A percentile compares a stretch with the other conserved stretches of the same genome.
These are phyloP conservation scores for Carassius gibelio DNA, from an alignment of 2,113 vertebrate genomes.

Conservation along the genomic window DNA sequence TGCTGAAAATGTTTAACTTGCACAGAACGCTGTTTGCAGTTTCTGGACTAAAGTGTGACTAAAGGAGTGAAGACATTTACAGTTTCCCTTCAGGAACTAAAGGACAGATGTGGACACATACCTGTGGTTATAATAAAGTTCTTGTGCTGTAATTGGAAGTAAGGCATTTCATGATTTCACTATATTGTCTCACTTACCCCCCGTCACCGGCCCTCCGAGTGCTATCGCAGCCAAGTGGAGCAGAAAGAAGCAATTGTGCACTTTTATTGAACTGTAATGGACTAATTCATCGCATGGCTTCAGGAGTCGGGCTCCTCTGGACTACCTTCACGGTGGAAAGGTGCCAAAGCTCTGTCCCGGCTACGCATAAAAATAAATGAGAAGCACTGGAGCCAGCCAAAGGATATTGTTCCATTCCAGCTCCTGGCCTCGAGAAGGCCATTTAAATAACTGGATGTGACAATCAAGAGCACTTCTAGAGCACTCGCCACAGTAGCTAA, in stretches of 20 bases:
- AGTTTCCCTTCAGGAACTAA: conserved; percentile 54
- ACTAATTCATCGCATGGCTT: conserved; percentile 73
- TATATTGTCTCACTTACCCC: conserved; percentile 56
- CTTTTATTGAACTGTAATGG: conserved; percentile 71
- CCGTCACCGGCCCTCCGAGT: not conserved
- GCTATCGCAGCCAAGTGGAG: conserved; percentile 46
- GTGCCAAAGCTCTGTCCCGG: conserved; percentile 66
- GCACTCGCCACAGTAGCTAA: conserved; percentile 60
- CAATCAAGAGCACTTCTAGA: conserved; percentile 71
- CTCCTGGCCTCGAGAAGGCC: conserved; percentile 72
- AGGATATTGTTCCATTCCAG: conserved; percentile 75
- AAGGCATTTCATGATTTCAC: conserved; percentile 64
- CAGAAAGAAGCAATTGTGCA: conserved; percentile 58
- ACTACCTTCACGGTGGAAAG: conserved; percentile 61
- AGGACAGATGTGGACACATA: conserved; percentile 62
- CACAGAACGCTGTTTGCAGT: not conserved
- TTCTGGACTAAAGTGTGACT: not conserved
- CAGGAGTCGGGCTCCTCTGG: conserved; percentile 60
- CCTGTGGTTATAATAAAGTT: conserved; percentile 56
- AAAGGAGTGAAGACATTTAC: conserved; percentile 55
- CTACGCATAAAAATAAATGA: conserved; percentile 77
- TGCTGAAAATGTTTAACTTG: too few relatives aligned
- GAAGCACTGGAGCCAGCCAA: conserved; percentile 71
- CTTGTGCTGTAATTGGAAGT: conserved; percentile 62
- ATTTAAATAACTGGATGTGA: conserved; percentile 75